Evolutionary conservation across 2,113 vertebrate genomes (phyloP), one percentile per base, ranked within the genome.

Genomic region (Zapus hudsonius): DNA sequence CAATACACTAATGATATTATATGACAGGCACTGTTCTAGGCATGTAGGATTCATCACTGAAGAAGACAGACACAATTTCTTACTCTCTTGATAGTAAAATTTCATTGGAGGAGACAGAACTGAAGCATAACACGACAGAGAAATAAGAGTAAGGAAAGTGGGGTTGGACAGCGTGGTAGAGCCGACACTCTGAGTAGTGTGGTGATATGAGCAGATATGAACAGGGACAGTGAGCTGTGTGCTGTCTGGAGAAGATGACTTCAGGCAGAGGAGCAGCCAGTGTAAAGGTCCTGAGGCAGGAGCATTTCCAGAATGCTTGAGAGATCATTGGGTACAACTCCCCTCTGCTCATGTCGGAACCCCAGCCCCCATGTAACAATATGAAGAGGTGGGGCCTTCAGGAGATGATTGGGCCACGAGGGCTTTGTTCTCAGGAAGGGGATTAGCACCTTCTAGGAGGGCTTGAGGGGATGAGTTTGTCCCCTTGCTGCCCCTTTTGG

Each of bases 1-100:
- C n/a, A n/a, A n/a, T n/a, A n/a, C n/a, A n/a, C 75, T 31, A 69
- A 7, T 78, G n/a, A 16, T 67, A 55, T 33, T 67, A 57, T 38
- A 20, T 57, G n/a, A 7, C 66, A 89, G 59, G 20, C 7, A n/a
- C 59, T 85, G 11, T 85, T 83, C 63, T 52, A 38, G 40, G 78
- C n/a, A 87, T n/a, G 23, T n/a, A 87, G 7, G 38, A 44, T 83
- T 92, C 16, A 84, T 87, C 55, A 67, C 7, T 76, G 92, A 83
- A 74, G 8, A 85, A 80, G 38, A 87, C 4, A 76, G n/a, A 82
- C 42, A 66, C 85, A 67, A 22, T 59, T 91, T 87, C 2, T 55
- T 70, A 13, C 55, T 13, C 9, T 91, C 42, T 84, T 36, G 38
- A 31, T 13, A 59, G 16, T 92, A 73, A 94, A 55, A 79, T 89